A percentile compares a stretch with the other conserved stretches of the same genome.
Evolutionary conservation across 2,888 invertebrate species (phyloP).

Genomic region (Folsomia candida): DNA sequence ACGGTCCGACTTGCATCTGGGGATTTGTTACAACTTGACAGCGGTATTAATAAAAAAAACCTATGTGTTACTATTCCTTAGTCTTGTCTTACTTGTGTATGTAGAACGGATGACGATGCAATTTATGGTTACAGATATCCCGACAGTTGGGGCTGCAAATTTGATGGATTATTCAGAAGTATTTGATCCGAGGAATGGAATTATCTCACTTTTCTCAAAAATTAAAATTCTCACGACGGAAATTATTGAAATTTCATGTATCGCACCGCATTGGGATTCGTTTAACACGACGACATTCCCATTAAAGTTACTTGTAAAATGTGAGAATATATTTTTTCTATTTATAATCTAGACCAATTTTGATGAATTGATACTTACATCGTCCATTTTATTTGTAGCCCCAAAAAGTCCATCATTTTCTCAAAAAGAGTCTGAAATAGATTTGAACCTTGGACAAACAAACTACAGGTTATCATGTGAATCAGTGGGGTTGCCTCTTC

Average conservation of each 20-base stretch:
- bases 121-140: neutral
- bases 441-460: neutral
- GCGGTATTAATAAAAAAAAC: neutral
- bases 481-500: neutral
- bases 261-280: conserved; percentile 18
- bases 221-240: neutral
- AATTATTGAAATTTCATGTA: neutral
- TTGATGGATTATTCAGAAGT: neutral
- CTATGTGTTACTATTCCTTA: no score
- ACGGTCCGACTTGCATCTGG: neutral
- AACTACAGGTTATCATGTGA: neutral
- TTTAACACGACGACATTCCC: neutral
- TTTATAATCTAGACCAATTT: neutral
- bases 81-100: neutral
- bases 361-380: no score
- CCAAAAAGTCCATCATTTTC: neutral
- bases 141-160: neutral
- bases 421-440: neutral
- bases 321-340: neutral
- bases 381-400: neutral
- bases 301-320: neutral
- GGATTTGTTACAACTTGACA: neutral
- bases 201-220: neutral
- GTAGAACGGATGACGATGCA: no score
- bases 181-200: neutral